These are phyloP conservation scores for Parazoanthus atlanticus DNA, from an alignment of 92 coral and sea anemone genomes.

Conservation along the genomic window DNA sequence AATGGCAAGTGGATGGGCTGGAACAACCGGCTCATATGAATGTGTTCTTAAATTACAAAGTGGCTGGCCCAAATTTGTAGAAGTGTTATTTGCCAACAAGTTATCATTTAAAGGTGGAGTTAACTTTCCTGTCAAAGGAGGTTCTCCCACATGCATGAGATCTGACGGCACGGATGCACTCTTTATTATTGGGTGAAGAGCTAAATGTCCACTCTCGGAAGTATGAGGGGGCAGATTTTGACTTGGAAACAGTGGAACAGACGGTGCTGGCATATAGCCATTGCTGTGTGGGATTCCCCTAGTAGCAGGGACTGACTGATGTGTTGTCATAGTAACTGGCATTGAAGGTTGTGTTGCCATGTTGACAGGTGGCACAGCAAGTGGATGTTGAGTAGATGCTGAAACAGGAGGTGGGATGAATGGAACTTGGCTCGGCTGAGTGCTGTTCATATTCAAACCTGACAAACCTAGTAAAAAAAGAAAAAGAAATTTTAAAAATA, in stretches of 20 bases:
- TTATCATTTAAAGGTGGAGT: constrained; percentile 35
- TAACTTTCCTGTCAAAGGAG: background rate
- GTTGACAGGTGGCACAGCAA: constrained; percentile 12
- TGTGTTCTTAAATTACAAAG: constrained; percentile 73
- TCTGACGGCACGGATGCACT: constrained; percentile 43
- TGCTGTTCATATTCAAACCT: constrained; percentile 28
- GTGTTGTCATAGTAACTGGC: constrained; percentile 27
- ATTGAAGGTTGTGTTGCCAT: constrained; percentile 29
- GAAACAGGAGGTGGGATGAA: constrained; percentile 1
- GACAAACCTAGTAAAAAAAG: constrained; percentile 11
- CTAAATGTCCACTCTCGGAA: constrained; percentile 17
- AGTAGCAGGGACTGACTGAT: constrained; percentile 19
- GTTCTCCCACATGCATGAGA: constrained; percentile 37
- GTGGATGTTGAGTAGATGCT: constrained; percentile 44
- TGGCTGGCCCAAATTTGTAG: constrained; percentile 74
- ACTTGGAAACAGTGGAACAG: constrained; percentile 11
- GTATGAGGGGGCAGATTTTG: constrained; percentile 6
- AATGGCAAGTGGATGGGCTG: constrained; percentile 70
- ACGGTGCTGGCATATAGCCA: constrained; percentile 19
- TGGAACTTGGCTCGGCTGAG: constrained; percentile 32
- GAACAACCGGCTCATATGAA: constrained; percentile 79
- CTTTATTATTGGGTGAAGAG: constrained; percentile 35
- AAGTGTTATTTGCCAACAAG: constrained; percentile 8
- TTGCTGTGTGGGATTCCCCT: background rate
- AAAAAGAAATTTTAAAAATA: background rate